A percentile compares a stretch with the other conserved stretches of the same genome.
phyloP scores from a whole-genome alignment of 2,888 invertebrate genomes.

The Apotomis turbidana region DNA sequence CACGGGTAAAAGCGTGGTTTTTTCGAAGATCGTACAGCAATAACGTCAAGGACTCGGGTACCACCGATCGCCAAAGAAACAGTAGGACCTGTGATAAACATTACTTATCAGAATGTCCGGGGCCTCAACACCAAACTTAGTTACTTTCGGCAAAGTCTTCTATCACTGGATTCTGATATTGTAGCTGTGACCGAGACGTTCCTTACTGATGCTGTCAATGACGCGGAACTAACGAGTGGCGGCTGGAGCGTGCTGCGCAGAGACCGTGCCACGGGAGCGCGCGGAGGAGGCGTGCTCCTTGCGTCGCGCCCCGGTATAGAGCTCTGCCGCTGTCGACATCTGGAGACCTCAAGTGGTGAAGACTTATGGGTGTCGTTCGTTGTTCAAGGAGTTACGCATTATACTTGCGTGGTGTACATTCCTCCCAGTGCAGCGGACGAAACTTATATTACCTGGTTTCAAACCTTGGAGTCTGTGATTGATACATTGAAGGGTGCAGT shows the following conservation, averaged over 20 bases:
- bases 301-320: too few relatives aligned
- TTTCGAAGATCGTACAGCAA: neutral
- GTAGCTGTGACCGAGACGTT: neutral
- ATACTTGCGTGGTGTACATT: neutral
- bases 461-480: neutral
- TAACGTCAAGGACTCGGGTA: too few relatives aligned
- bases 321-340: neutral
- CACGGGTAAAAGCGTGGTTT: neutral
- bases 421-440: constrained; percentile 1
- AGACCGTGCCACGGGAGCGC: neutral
- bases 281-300: neutral
- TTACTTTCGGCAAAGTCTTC: neutral
- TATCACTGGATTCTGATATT: neutral
- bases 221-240: neutral
- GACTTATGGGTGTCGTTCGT: neutral
- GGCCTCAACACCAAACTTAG: neutral
- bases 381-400: neutral
- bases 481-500: neutral
- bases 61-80: too few relatives aligned
- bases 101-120: neutral
- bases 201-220: neutral
- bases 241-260: neutral
- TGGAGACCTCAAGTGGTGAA: neutral
- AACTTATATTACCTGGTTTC: neutral
- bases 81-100: too few relatives aligned